A percentile compares a stretch with the other conserved stretches of the same genome.
Evolutionary conservation across 1,140 invertebrate species (phyloP).

Genomic region (Cyclina sinensis): DNA sequence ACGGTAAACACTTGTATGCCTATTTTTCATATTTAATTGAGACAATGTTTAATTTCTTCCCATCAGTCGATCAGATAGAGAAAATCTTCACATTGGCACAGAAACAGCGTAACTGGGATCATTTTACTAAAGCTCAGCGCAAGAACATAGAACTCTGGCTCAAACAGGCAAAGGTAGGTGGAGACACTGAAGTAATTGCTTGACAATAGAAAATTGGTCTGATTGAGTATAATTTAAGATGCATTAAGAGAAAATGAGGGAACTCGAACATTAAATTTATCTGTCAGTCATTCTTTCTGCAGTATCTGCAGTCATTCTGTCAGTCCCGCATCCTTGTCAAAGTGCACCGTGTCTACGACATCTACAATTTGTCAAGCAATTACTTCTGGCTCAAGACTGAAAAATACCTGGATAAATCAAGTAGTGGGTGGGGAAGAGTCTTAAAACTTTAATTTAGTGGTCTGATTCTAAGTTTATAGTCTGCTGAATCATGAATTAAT

Average conservation of each 20-base stretch:
- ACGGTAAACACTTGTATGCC: not conserved
- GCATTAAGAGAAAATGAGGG: too few species aligned
- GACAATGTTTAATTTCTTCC: slow-evolving; percentile 68
- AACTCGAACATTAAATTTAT: too few species aligned
- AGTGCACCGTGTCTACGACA: too few species aligned
- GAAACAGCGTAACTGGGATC: slow-evolving; percentile 99
- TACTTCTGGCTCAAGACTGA: not conserved
- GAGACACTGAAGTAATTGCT: slow-evolving; percentile 18
- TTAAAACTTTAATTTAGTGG: too few species aligned
- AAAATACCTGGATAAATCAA: too few species aligned
- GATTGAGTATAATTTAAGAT: too few species aligned
- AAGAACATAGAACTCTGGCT: slow-evolving; percentile 99
- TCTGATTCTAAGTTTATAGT: too few species aligned
- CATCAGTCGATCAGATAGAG: slow-evolving; percentile 98
- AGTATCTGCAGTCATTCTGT: too few species aligned
- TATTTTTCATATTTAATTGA: slow-evolving; percentile 36
- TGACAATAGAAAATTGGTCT: not conserved
- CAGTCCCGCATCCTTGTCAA: too few species aligned
- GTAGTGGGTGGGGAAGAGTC: too few species aligned
- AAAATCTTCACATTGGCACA: slow-evolving; percentile 97
- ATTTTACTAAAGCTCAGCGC: slow-evolving; percentile 99
- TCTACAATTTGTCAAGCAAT: not conserved
- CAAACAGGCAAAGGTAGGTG: slow-evolving; percentile 98
- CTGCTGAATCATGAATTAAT: too few species aligned
- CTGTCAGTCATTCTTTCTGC: too few species aligned